Conservation (phyloP, 2,113 vertebrate species). For the Ellobius talpinus region DNA sequence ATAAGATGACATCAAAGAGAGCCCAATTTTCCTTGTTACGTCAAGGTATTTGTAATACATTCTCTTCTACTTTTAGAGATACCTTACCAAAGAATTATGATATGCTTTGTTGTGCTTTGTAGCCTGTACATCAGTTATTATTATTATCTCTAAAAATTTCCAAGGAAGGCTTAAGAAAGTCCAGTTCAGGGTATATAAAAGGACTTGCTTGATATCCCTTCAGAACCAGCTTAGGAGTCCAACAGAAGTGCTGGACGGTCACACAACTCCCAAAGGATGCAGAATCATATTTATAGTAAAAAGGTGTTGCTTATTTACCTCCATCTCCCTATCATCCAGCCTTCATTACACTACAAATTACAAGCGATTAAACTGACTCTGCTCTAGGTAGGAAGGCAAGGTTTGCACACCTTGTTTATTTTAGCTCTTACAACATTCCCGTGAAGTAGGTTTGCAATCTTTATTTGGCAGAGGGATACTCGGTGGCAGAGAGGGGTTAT, state of each 20-base stretch:
- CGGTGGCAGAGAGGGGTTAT: conserved; percentile 39
- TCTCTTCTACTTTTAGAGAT: not conserved
- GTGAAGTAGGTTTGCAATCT: conserved; percentile 25
- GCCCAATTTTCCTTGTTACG: not conserved
- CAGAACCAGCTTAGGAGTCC: not conserved
- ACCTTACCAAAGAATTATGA: not conserved
- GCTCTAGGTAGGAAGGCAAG: not conserved
- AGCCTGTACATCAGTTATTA: conserved; percentile 32
- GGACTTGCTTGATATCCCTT: not conserved
- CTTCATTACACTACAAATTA: not conserved
- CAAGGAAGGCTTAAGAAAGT: conserved; percentile 31
- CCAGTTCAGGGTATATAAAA: not conserved
- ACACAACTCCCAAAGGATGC: not conserved
- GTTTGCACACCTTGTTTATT: conserved; percentile 15
- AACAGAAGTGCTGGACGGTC: not conserved
- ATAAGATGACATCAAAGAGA: not conserved
- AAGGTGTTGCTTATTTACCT: not conserved
- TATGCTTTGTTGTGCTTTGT: not conserved
- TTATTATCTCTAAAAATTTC: conserved; percentile 40
- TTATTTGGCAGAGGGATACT: conserved; percentile 49
- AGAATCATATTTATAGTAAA: not conserved
- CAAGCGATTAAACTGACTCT: not conserved
- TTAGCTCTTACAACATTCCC: not conserved
- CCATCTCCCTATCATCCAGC: not conserved
- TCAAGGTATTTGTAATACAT: not conserved